Conservation (phyloP, 2,888 invertebrate species). For the Oxycera nigricornis region DNA sequence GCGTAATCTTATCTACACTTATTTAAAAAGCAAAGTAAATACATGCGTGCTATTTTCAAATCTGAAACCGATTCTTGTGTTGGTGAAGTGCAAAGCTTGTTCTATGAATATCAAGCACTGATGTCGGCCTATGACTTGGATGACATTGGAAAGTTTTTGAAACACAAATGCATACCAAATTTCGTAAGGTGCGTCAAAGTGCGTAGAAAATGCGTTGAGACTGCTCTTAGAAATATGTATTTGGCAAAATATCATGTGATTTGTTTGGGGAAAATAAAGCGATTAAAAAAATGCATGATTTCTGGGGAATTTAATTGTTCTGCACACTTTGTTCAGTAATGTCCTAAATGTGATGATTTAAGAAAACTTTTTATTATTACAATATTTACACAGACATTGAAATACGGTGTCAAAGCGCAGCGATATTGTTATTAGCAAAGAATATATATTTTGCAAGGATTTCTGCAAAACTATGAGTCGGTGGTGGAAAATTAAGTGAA, state of each 20-base stretch:
- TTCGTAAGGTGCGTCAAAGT: neutral
- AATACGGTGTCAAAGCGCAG: no score
- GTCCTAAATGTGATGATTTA: no score
- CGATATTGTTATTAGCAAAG: no score
- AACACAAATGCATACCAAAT: slow-evolving; percentile 16
- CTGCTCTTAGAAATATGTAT: neutral
- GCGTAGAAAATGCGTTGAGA: slow-evolving; percentile 24
- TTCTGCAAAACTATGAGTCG: no score
- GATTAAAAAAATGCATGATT: neutral
- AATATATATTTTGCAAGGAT: no score
- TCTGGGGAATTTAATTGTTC: neutral
- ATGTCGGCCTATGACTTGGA: slow-evolving; percentile 1
- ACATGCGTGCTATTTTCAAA: neutral
- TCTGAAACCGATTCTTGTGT: slow-evolving; percentile 10
- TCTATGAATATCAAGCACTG: neutral
- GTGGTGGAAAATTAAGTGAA: no score
- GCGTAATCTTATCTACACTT: slow-evolving; percentile 36
- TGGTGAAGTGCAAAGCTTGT: slow-evolving; percentile 11
- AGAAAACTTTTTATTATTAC: no score
- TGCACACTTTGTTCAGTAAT: neutral
- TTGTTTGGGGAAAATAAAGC: no score
- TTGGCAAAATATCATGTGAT: neutral
- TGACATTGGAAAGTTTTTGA: slow-evolving; percentile 36
- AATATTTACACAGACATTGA: no score
- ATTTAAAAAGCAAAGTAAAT: slow-evolving; percentile 5